These are phyloP conservation scores for Etia nguti DNA, from an alignment of 2,113 vertebrate genomes.

Conservation along the genomic window DNA sequence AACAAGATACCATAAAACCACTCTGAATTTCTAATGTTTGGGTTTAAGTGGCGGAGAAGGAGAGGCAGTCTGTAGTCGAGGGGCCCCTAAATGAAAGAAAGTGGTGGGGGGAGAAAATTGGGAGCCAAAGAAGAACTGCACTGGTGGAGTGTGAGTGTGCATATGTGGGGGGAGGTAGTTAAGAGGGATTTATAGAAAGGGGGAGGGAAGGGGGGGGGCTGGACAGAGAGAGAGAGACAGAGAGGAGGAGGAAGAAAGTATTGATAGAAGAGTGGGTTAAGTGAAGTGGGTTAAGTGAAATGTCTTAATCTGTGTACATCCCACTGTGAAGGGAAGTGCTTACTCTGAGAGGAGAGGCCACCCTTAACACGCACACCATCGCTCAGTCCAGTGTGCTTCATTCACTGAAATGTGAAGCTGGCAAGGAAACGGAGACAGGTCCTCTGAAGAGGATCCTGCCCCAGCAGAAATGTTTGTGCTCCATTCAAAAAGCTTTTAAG, in stretches of 20 bases:
- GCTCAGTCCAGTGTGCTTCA: not conserved
- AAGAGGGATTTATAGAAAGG: not conserved
- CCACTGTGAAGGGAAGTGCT: conserved; percentile 55
- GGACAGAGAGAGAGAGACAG: not conserved
- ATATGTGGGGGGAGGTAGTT: not conserved
- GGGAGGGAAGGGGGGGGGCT: not conserved
- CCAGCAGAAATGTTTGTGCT: not conserved
- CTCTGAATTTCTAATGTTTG: conserved; percentile 39
- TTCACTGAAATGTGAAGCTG: conserved; percentile 6
- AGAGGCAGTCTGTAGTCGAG: not conserved
- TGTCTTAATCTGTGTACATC: conserved; percentile 68
- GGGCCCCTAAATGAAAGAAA: conserved; percentile 54
- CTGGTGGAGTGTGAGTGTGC: not conserved
- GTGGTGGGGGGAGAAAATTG: conserved; percentile 1
- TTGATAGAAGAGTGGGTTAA: conserved; percentile 45
- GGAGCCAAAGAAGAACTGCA: conserved; percentile 21
- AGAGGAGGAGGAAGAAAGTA: conserved; percentile 29
- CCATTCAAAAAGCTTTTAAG: not conserved
- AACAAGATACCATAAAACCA: not conserved
- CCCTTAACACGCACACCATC: not conserved
- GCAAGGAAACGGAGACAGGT: conserved; percentile 10
- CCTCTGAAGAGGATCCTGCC: conserved; percentile 1
- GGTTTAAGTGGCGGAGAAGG: conserved; percentile 12
- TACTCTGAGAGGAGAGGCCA: conserved; percentile 28
- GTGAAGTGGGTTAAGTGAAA: conserved; percentile 63